Base-by-base conservation (phyloP, 2,113 vertebrate genomes). In the Lepisosteus oculatus region DNA sequence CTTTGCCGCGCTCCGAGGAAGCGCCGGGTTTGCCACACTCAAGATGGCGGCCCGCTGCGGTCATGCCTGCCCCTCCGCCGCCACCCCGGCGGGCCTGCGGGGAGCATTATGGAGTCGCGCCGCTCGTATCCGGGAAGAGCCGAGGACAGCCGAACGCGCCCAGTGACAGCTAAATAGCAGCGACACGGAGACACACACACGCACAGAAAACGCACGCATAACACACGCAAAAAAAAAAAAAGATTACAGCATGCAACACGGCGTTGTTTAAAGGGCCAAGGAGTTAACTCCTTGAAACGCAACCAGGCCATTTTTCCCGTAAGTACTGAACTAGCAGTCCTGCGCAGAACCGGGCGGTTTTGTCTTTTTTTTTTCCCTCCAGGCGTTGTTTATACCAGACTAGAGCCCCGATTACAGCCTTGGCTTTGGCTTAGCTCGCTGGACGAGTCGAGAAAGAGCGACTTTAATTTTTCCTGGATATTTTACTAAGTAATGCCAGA, bases 81-180 rank as follows among this genome's bases (percentile, higher is more conserved):
- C 83, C 80, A 80, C 83, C 83, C 83, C 76, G 77, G 85, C 87
- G 85, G 86, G 87, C 87, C 86, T 83, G 88, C 83, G 86, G 80
- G 85, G 79, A 83, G 84, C 90, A 91, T 61, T 87, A 91, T 91
- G 91, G 90, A 92, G 88, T 89, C 91, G 69, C 77, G 74, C 42
- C 82, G 57, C 83, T 85, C 83, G 81, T 81, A 77, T 82, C 84
- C 85, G 78, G 80, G 56, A 78, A 79, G 76, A 81, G 81, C 73
- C 84, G 83, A 68, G 70, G 78, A 78, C 57, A 69, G 66, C 72
- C 17, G 6, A 69, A 80, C 9, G 72, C 80, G 77, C 77, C 3
- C 66, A 43, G 73, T 75, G 61, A 74, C 65, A 67, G 42, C 72
- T 61, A 75, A 67, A 17, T 51, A 68, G 71, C 71, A 43, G 42